Evolutionary conservation across 1,140 invertebrate genomes (phyloP), one percentile per base, ranked within the genome.

Genomic region (Papilio machaon): DNA sequence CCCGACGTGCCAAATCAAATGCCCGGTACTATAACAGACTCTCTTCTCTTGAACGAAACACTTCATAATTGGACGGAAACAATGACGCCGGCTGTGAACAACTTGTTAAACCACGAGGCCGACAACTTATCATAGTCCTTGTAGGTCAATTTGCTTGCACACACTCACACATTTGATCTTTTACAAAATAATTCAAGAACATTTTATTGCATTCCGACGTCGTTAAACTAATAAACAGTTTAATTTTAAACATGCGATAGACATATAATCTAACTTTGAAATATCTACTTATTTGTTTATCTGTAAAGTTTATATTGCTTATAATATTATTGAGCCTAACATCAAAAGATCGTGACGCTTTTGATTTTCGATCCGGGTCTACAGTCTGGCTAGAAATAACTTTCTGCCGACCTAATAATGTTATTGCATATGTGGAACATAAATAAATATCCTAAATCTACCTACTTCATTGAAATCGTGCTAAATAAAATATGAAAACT

Each of bases 271-370:
- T 88, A 83, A 80, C 79, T 85, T 86, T 83, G 80, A 86, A 82
- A 88, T 88, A 85, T 83, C 80, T 64, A 73, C 79, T 82, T 85
- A 84, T 91, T 89, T 89, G 86, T 90, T 90, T 90, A 85, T 91
- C 84, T 80, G 73, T 80, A 49, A 77, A 60, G 82, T 80, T 84
- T 82, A 89, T 86, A 85, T 86, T 38, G 64, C 83, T 80, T 79
- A 89, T 87, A 90, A 92, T 91, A 91, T 90, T 89, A 91, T 91
- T 87, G 64, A 70, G 80, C 35, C 79, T 81, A 73, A 87, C 85
- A 90, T 92, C 91, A 92, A 92, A 92, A 88, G 73, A 85, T 80
- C 23, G 64, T 17, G 64, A 10, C 30, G 64, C 64, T 70, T 70
- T 70, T 70, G 64, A 70, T 70, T 70, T 70, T 70, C 64, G 30